These are phyloP conservation scores for Otolemur garnettii DNA, from an alignment of 2,113 vertebrate genomes.

Conservation along the genomic window DNA sequence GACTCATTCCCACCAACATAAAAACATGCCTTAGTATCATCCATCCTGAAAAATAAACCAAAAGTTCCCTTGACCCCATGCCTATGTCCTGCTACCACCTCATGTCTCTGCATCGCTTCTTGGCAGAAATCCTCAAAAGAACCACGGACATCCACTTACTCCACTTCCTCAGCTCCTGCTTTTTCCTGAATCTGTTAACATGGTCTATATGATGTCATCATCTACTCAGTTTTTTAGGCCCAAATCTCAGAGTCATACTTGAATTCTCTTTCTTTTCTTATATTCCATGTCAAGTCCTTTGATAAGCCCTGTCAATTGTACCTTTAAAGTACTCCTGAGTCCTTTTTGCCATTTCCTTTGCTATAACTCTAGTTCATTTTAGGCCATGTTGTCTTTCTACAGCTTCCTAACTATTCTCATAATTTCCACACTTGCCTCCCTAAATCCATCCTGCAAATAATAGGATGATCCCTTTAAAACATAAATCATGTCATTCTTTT, in stretches of 20 bases:
- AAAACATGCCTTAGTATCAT: not conserved
- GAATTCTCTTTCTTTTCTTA: not conserved
- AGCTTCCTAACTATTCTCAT: not conserved
- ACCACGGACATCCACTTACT: not conserved
- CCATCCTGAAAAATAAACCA: constrained; percentile 15
- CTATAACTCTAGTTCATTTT: not conserved
- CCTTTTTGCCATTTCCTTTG: not conserved
- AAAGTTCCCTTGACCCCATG: not conserved
- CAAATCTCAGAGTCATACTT: not conserved
- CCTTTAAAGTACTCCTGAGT: not conserved
- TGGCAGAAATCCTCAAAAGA: constrained; percentile 1
- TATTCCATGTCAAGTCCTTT: not conserved
- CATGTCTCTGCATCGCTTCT: constrained; percentile 18
- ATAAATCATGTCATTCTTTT: constrained; percentile 23
- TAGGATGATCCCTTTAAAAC: not conserved
- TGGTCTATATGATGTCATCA: not conserved
- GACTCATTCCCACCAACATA: not conserved
- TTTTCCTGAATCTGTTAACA: not conserved
- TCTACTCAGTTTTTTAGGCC: not conserved
- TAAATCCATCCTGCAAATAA: constrained; percentile 5
- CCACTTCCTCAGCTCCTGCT: not conserved
- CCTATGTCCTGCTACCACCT: not conserved
- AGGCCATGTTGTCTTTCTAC: not conserved
- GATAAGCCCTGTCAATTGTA: not conserved
- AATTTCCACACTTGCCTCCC: not conserved